Conservation (phyloP, 1,140 invertebrate species). For the Solen grandis region DNA sequence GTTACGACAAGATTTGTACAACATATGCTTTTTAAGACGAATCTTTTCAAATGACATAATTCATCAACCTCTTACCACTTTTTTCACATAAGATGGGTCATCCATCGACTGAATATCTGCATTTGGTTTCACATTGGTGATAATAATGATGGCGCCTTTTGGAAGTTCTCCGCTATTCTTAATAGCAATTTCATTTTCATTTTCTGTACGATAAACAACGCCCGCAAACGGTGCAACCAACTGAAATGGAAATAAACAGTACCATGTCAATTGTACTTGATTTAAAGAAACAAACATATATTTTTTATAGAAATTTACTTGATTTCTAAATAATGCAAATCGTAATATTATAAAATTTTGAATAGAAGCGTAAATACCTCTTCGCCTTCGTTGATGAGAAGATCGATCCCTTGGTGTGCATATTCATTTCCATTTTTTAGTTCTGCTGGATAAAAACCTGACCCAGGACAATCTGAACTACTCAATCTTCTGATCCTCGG, state of each 20-base stretch:
- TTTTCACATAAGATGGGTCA: not conserved
- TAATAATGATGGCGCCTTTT: constrained; percentile 34
- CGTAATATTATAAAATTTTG: too few relatives aligned
- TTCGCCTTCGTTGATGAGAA: constrained; percentile 3
- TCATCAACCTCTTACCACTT: not conserved
- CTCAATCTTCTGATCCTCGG: constrained; percentile 35
- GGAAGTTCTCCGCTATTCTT: constrained; percentile 45
- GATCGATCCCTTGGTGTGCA: constrained; percentile 50
- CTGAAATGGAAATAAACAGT: constrained; percentile 4
- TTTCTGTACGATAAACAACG: constrained; percentile 24
- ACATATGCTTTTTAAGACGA: too few relatives aligned
- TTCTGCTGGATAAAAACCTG: constrained; percentile 53
- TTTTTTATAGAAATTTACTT: too few relatives aligned
- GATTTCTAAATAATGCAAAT: too few relatives aligned
- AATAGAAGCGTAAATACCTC: not conserved
- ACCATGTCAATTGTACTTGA: not conserved
- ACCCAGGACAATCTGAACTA: constrained; percentile 44
- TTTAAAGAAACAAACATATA: not conserved
- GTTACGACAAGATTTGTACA: too few relatives aligned
- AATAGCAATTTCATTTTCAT: constrained; percentile 56
- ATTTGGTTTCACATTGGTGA: constrained; percentile 59
- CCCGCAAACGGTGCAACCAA: constrained; percentile 62
- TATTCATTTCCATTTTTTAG: constrained; percentile 53
- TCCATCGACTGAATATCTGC: constrained; percentile 12
- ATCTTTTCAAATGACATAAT: too few relatives aligned